phyloP scores from a whole-genome alignment of 2,797 vertebrate genomes.

The Danio jaintianensis region DNA sequence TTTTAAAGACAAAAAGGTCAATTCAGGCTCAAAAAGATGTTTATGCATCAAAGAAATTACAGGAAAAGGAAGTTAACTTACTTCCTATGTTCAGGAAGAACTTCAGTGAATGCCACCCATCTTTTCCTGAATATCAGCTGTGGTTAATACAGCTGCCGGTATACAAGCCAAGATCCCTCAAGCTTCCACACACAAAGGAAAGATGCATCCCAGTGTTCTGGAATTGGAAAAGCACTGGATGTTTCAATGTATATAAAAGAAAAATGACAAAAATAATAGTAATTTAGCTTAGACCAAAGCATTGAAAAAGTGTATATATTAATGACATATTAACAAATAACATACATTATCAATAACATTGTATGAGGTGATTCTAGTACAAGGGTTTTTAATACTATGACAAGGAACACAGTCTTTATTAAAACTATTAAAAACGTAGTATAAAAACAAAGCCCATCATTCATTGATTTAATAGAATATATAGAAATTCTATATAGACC shows the following conservation, averaged over 20 bases:
- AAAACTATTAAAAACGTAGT: too few relatives aligned
- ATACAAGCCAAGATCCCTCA: conserved; percentile 9
- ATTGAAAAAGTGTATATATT: too few relatives aligned
- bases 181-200: conserved; percentile 25
- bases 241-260: not conserved
- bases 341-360: too few relatives aligned
- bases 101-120: conserved; percentile 14
- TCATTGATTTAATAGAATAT: too few relatives aligned
- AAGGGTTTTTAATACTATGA: too few relatives aligned
- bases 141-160: conserved; percentile 34
- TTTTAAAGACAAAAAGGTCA: conserved; percentile 17
- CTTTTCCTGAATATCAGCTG: conserved; percentile 36
- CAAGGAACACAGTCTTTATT: too few relatives aligned
- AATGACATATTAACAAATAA: too few relatives aligned
- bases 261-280: not conserved
- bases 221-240: not conserved
- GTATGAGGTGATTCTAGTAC: too few relatives aligned
- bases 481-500: too few relatives aligned
- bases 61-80: conserved; percentile 21
- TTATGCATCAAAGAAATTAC: conserved; percentile 30
- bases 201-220: conserved; percentile 12
- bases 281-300: not conserved
- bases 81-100: conserved; percentile 25
- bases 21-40: not conserved
- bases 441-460: too few relatives aligned